Conservation (phyloP, 2,113 vertebrate genomes). For the Ammodytes dubius region DNA sequence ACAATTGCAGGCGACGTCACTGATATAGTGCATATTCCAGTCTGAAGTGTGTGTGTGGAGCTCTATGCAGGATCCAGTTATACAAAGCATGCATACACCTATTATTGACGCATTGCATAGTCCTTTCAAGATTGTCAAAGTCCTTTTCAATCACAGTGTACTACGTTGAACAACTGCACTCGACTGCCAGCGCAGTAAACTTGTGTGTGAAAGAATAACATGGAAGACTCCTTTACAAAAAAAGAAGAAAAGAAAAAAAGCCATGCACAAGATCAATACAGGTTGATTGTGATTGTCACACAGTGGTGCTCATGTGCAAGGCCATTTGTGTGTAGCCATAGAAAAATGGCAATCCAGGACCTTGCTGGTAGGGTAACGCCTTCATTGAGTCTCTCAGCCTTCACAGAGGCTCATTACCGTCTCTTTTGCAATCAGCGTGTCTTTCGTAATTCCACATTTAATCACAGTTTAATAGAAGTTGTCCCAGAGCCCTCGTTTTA, state of each 20-base stretch:
- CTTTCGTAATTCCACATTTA: conserved; percentile 58
- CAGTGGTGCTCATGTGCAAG: conserved; percentile 52
- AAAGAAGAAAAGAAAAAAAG: conserved; percentile 41
- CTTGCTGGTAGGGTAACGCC: not conserved
- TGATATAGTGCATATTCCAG: conserved; percentile 65
- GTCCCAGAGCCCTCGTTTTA: conserved; percentile 37
- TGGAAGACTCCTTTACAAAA: conserved; percentile 83
- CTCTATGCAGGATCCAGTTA: conserved; percentile 67
- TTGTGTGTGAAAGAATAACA: conserved; percentile 69
- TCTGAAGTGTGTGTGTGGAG: conserved; percentile 55
- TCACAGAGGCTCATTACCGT: conserved; percentile 25
- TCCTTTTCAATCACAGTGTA: conserved; percentile 82
- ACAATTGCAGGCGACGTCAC: conserved; percentile 36
- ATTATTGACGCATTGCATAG: conserved; percentile 77
- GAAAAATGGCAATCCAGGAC: conserved; percentile 9
- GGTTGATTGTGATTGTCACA: conserved; percentile 81
- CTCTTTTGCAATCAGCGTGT: conserved; percentile 21
- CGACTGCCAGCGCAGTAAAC: conserved; percentile 62
- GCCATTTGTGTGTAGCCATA: conserved; percentile 1
- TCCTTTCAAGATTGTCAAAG: conserved; percentile 85
- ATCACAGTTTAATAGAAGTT: conserved; percentile 53
- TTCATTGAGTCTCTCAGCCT: conserved; percentile 28
- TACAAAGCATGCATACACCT: conserved; percentile 59
- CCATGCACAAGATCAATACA: conserved; percentile 58
- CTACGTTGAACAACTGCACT: conserved; percentile 63